Evolutionary conservation across 2,113 vertebrate species (phyloP).

Genomic region (Polyodon spathula): DNA sequence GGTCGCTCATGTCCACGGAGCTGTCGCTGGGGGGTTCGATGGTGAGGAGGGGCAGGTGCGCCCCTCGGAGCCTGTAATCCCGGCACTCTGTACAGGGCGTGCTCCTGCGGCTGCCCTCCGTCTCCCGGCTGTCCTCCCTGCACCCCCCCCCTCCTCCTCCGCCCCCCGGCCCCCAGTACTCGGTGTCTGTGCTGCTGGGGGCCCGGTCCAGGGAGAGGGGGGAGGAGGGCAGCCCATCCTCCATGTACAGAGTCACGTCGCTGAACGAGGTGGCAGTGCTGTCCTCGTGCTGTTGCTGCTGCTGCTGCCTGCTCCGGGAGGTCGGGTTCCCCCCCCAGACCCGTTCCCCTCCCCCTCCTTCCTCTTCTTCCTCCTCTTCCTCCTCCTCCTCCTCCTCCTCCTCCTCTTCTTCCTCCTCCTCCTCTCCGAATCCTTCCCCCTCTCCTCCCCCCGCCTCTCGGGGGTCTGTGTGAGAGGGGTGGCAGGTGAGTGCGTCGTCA

Average conservation of each 20-base stretch:
- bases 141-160: conserved; percentile 41
- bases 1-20: conserved; percentile 86
- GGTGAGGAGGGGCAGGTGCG: conserved; percentile 80
- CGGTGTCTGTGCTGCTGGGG: conserved; percentile 70
- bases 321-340: conserved; percentile 36
- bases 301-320: conserved; percentile 55
- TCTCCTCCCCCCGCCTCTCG: conserved; percentile 59
- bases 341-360: conserved; percentile 37
- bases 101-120: conserved; percentile 61
- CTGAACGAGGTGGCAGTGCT: conserved; percentile 85
- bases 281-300: conserved; percentile 78
- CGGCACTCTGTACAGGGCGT: conserved; percentile 80
- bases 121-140: conserved; percentile 71
- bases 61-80: conserved; percentile 73
- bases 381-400: too few relatives aligned
- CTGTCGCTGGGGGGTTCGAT: conserved; percentile 91
- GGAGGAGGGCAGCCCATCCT: conserved; percentile 59
- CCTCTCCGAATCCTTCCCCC: conserved; percentile 27
- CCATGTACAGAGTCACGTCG: conserved; percentile 83
- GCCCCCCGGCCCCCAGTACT: conserved; percentile 58
- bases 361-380: conserved; percentile 56
- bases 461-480: conserved; percentile 60
- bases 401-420: conserved; percentile 50
- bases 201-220: conserved; percentile 75
- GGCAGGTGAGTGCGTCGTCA: conserved; percentile 80